A percentile compares a stretch with the other conserved stretches of the same genome.
Evolutionary conservation across 2,888 invertebrate genomes (phyloP).

Genomic region (Diarsia brunnea): DNA sequence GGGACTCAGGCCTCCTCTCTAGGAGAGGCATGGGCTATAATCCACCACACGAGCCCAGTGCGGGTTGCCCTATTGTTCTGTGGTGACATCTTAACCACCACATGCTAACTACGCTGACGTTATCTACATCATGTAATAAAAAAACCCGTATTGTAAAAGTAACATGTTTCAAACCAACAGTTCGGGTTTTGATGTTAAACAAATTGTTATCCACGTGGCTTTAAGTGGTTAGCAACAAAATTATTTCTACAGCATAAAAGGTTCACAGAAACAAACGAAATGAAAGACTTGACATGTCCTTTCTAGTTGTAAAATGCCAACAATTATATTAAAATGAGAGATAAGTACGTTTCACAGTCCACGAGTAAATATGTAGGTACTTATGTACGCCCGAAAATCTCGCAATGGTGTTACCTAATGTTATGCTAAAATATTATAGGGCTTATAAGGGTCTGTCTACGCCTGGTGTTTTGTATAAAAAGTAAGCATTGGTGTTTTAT

Average conservation of each 20-base stretch:
- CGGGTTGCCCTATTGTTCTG: neutral
- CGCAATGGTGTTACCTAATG: conserved; percentile 24
- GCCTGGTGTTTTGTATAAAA: conserved; percentile 22
- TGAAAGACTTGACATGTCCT: conserved; percentile 52
- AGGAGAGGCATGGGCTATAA: too few relatives aligned
- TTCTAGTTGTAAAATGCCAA: conserved; percentile 49
- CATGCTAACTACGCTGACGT: neutral
- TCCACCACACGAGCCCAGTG: too few relatives aligned
- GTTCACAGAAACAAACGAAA: conserved; percentile 29
- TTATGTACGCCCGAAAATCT: conserved; percentile 9
- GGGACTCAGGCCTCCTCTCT: too few relatives aligned
- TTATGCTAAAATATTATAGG: conserved; percentile 36
- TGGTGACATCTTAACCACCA: neutral
- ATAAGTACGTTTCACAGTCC: conserved; percentile 20
- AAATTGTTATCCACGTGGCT: conserved; percentile 1
- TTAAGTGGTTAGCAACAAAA: conserved; percentile 24
- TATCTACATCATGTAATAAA: neutral
- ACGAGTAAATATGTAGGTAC: conserved; percentile 10
- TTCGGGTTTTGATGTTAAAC: conserved; percentile 2
- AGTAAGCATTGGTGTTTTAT: conserved; percentile 36
- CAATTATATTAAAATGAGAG: conserved; percentile 56
- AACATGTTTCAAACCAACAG: neutral
- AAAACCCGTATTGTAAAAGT: neutral
- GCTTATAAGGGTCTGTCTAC: conserved; percentile 24
- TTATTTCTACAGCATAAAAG: conserved; percentile 13